Percentiles rank a stretch among this genome's conserved stretches.
phyloP scores from a whole-genome alignment of 2,797 vertebrate genomes.

The Lindbergichthys nudifrons region DNA sequence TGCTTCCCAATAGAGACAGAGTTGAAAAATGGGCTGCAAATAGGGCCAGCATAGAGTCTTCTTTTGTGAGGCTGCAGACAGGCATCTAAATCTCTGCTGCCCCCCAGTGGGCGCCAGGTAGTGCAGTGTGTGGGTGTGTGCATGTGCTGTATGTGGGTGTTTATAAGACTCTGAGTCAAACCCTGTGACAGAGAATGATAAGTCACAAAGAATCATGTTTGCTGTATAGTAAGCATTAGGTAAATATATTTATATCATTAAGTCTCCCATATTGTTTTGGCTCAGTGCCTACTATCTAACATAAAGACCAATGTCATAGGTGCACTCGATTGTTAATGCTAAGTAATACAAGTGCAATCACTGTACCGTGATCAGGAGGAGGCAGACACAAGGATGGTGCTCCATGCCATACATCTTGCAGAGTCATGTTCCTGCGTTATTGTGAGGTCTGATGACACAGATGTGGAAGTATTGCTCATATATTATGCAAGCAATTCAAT shows the following conservation, averaged over 20 bases:
- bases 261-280: neutral
- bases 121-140: neutral
- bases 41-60: conserved; percentile 53
- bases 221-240: neutral
- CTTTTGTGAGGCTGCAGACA: conserved; percentile 29
- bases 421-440: no score
- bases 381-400: no score
- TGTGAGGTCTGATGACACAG: no score
- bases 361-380: no score
- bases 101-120: conserved; percentile 86
- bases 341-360: neutral
- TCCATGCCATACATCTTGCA: no score
- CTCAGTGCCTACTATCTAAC: neutral
- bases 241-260: neutral
- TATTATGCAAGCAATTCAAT: no score
- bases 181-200: conserved; percentile 4
- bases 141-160: neutral
- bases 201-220: neutral
- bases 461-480: no score
- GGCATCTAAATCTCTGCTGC: conserved; percentile 88
- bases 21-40: conserved; percentile 80
- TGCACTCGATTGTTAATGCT: neutral
- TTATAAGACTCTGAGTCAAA: conserved; percentile 3
- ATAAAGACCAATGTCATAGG: neutral
- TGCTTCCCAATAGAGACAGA: conserved; percentile 78